These are phyloP conservation scores for Anoplolepis gracilipes DNA, from an alignment of 1,140 invertebrate species.

Conservation along the genomic window DNA sequence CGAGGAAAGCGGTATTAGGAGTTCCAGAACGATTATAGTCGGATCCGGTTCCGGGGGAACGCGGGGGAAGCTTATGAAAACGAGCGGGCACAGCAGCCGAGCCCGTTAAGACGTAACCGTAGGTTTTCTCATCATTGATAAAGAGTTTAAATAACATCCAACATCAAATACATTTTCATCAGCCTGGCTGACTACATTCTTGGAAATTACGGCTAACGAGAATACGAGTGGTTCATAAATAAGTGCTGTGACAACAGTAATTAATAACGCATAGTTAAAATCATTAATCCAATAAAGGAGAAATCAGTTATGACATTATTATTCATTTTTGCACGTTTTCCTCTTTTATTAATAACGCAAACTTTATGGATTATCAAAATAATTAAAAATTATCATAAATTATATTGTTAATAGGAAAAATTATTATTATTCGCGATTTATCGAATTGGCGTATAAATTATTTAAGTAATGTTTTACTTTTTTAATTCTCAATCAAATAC, in stretches of 20 bases:
- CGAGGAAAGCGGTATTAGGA: slow-evolving; percentile 61
- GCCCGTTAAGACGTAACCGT: slow-evolving; percentile 26
- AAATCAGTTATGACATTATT: neutral
- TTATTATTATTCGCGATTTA: neutral
- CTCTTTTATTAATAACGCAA: neutral
- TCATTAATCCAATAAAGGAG: neutral
- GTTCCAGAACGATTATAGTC: slow-evolving; percentile 61
- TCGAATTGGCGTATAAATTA: neutral
- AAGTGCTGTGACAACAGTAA: neutral
- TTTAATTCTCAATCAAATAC: neutral
- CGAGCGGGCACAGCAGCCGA: slow-evolving; percentile 7
- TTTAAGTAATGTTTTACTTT: neutral
- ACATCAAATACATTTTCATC: slow-evolving; percentile 33
- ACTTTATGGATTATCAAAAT: neutral
- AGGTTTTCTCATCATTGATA: slow-evolving; percentile 41
- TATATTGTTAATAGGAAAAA: neutral
- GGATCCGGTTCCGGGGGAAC: slow-evolving; percentile 23
- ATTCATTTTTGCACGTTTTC: neutral
- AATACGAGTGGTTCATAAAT: slow-evolving; percentile 8
- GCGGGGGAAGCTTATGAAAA: slow-evolving; percentile 51
- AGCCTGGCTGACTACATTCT: neutral
- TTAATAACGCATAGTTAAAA: neutral
- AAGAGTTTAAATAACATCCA: neutral
- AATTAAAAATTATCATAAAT: neutral
- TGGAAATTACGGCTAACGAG: neutral